These are phyloP conservation scores for Amphimedon queenslandica DNA, from an alignment of 37 sponge, comb jelly and placozoan genomes.

Conservation along the genomic window DNA sequence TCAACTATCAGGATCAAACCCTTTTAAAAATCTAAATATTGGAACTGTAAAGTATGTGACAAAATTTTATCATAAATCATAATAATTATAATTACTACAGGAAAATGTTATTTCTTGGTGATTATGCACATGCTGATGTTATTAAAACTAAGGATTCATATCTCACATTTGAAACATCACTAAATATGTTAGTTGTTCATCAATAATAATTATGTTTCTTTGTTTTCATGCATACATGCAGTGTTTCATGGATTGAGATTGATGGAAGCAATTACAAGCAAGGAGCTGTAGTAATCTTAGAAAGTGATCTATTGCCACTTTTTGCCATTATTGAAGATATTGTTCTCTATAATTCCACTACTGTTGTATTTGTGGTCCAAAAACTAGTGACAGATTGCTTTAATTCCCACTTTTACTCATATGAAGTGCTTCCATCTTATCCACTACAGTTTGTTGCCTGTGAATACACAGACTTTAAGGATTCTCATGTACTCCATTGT, in stretches of 20 bases:
- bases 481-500: not conserved
- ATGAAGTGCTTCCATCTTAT: not conserved
- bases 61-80: too few relatives aligned
- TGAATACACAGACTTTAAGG: not conserved
- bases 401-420: not conserved
- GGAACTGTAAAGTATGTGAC: too few relatives aligned
- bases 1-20: constrained; percentile 18
- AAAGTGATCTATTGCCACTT: not conserved
- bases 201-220: too few relatives aligned
- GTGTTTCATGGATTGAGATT: not conserved
- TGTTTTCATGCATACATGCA: not conserved
- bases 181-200: too few relatives aligned
- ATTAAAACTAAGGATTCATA: not conserved
- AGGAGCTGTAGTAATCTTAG: not conserved
- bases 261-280: not conserved
- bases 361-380: not conserved
- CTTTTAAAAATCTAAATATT: too few relatives aligned
- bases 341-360: not conserved
- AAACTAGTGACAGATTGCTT: not conserved
- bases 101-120: not conserved
- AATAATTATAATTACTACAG: too few relatives aligned
- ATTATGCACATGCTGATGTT: not conserved
- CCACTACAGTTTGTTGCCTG: not conserved
- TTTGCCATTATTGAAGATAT: not conserved
- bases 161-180: too few relatives aligned